Evolutionary conservation across 1,140 invertebrate species (phyloP), one percentile per base, ranked within the genome.

Genomic region (Aplysia californica): DNA sequence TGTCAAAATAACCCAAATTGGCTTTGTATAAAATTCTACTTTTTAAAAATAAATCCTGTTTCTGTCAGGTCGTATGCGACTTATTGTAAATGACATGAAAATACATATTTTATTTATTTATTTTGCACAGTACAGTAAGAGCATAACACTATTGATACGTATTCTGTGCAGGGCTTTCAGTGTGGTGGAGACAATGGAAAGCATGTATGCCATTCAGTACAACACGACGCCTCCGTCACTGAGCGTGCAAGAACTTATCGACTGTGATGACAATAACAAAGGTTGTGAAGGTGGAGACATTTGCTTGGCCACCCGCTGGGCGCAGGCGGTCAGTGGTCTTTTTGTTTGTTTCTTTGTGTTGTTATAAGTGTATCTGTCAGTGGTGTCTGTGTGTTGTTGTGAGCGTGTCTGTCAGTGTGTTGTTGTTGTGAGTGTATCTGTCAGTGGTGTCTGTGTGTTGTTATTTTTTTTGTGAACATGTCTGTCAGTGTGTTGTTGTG

Each of bases 241-340:
- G 10, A 96, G 95, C 89, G 93, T 95, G 18, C 95, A 97, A 90
- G 90, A 96, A 92, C 92, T 94, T 80, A 94, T 96, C 80, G 95
- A 97, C 87, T 97, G 95, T 90, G 93, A 95, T 1, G 90, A 93
- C 59, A 92, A 92, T 55, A 95, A 95, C 89, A 90, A 91, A 75
- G 95, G 95, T 0, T 97, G 96, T 87, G 84, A 91, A 4, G 96
- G 96, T 55, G 95, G 96, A 35, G 94, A 96, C 86, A 94, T 94
- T 70, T 96, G 95, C 84, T 90, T 90, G 70, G 91, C 95, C n/a
- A 86, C 96, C 0, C 85, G 92, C 0, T 96, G 95, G 95, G 83
- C 96, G 61, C 77, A 89, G n/a, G 23, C 38, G 23, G 79, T 80
- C 67, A 65, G 36, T 56, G 31, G n/a, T n/a, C n/a, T n/a, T n/a